A percentile compares a stretch with the other conserved stretches of the same genome.
phyloP scores from a whole-genome alignment of 2,797 vertebrate genomes.

The Pseudochirops corinnae region DNA sequence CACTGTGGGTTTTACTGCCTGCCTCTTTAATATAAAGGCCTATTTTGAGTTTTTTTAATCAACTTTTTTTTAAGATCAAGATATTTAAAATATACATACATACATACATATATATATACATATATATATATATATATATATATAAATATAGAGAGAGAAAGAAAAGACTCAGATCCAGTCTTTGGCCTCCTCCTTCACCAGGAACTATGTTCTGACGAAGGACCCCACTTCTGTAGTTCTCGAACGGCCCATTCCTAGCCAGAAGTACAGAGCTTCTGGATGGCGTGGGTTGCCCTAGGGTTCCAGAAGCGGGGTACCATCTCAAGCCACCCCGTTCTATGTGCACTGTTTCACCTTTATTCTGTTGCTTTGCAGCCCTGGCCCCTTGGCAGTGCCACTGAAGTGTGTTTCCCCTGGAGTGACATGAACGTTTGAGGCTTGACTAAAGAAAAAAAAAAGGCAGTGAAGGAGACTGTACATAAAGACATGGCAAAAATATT shows the following conservation, averaged over 20 bases:
- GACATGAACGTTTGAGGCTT: conserved; percentile 91
- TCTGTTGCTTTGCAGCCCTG: conserved; percentile 95
- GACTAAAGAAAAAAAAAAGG: conserved; percentile 86
- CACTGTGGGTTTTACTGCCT: conserved; percentile 80
- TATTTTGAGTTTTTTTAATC: conserved; percentile 73
- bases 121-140: neutral
- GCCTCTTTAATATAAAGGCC: conserved; percentile 78
- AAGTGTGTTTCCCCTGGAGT: conserved; percentile 91
- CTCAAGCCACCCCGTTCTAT: conserved; percentile 89
- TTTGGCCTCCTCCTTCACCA: conserved; percentile 90
- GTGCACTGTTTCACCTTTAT: conserved; percentile 91
- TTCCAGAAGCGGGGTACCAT: neutral
- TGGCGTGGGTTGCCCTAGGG: conserved; percentile 67
- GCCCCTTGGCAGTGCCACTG: conserved; percentile 91
- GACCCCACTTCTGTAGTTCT: conserved; percentile 75
- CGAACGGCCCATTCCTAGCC: conserved; percentile 71
- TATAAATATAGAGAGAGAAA: neutral
- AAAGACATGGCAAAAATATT: conserved; percentile 92
- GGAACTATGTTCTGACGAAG: conserved; percentile 87
- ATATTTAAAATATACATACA: conserved; percentile 65
- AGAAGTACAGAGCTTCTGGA: conserved; percentile 72
- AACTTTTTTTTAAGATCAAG: conserved; percentile 76
- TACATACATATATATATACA: neutral
- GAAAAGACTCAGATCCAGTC: conserved; percentile 92
- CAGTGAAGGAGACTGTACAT: conserved; percentile 94